phyloP scores from a whole-genome alignment of 2,888 invertebrate genomes.

The Koerneria pararmatus region DNA sequence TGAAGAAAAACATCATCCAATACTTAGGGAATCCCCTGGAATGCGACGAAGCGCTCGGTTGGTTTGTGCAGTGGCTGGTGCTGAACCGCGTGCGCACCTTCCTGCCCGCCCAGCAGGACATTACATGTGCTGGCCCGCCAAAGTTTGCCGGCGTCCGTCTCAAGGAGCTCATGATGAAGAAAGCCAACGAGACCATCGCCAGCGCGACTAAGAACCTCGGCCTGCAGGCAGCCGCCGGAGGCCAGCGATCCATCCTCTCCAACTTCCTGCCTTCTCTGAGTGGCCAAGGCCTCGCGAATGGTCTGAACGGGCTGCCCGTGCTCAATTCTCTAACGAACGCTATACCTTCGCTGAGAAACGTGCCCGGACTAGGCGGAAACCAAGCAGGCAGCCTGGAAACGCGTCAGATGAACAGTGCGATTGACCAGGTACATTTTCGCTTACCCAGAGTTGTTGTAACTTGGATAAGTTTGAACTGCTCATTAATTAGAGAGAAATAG shows the following conservation, averaged over 20 bases:
- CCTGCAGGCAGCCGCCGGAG: constrained; percentile 5
- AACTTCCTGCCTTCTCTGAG: constrained; percentile 38
- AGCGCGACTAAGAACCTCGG: constrained; percentile 13
- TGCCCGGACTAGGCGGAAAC: neutral
- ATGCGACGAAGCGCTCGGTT: constrained; percentile 52
- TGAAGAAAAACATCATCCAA: neutral
- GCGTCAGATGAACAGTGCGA: neutral
- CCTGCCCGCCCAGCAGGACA: constrained; percentile 53
- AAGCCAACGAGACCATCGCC: constrained; percentile 50
- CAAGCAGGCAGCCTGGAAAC: neutral
- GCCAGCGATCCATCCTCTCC: constrained; percentile 29
- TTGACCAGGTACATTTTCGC: too few relatives aligned
- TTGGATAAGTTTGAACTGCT: too few relatives aligned
- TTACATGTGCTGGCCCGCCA: constrained; percentile 49
- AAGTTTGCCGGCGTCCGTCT: constrained; percentile 41
- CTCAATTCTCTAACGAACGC: neutral
- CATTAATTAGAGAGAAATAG: too few relatives aligned
- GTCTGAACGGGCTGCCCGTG: neutral
- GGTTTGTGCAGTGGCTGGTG: constrained; percentile 46
- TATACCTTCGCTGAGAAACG: neutral
- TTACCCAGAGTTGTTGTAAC: too few relatives aligned
- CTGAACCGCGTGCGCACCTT: constrained; percentile 53
- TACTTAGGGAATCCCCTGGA: constrained; percentile 45
- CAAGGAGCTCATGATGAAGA: constrained; percentile 58
- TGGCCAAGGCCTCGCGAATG: constrained; percentile 24